phyloP scores from a whole-genome alignment of 2,797 vertebrate species.

The Pantherophis vulpinus region DNA sequence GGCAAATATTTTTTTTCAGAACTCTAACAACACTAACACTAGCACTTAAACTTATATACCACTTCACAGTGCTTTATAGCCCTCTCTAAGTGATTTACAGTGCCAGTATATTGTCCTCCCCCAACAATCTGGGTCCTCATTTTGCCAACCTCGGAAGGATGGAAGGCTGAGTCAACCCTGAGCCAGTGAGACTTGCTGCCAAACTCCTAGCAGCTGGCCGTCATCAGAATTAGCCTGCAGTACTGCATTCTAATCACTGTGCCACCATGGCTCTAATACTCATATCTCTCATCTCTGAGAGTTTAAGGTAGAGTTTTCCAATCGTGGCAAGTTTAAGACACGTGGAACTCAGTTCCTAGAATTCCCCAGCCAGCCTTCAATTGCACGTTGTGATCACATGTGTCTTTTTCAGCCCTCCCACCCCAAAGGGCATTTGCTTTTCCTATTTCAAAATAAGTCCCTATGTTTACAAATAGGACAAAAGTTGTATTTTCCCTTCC shows the following conservation, averaged over 20 bases:
- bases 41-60: too few species aligned
- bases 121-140: too few species aligned
- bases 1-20: not conserved
- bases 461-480: not conserved
- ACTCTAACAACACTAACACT: too few species aligned
- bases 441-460: not conserved
- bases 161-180: too few species aligned
- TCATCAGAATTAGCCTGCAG: too few species aligned
- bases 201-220: too few species aligned
- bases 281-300: not conserved
- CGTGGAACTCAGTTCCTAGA: not conserved
- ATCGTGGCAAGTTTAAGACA: not conserved
- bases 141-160: too few species aligned
- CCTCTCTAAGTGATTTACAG: too few species aligned
- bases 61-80: too few species aligned
- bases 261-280: not conserved
- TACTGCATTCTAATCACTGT: too few species aligned
- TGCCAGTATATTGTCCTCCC: too few species aligned
- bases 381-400: not conserved
- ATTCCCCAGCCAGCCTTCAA: not conserved
- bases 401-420: not conserved
- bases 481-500: not conserved
- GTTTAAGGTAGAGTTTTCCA: not conserved
- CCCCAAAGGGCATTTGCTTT: not conserved
- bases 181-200: too few species aligned